Evolutionary conservation across 1,140 invertebrate species (phyloP).

Genomic region (Cepaea nemoralis): DNA sequence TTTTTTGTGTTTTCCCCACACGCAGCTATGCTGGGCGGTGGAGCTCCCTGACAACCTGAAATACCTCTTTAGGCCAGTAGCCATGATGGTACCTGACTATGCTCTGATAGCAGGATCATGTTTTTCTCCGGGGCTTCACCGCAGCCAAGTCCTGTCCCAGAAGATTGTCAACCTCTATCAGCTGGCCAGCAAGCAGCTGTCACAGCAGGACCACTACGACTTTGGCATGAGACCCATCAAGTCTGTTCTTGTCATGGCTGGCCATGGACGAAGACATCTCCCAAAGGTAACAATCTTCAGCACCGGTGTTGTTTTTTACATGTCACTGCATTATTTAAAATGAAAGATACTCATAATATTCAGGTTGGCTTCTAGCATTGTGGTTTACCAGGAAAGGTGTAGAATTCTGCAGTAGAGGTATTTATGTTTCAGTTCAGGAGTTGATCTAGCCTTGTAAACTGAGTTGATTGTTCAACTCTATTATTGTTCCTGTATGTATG

Average conservation of each 20-base stretch:
- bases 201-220: conserved; percentile 93
- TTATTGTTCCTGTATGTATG: no score
- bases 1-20: not conserved
- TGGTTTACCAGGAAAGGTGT: no score
- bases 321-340: no score
- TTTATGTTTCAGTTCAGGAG: no score
- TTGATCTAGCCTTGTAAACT: no score
- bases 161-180: conserved; percentile 93
- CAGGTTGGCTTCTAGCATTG: no score
- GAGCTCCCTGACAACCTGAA: conserved; percentile 72
- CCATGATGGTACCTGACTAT: conserved; percentile 95
- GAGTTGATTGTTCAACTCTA: no score
- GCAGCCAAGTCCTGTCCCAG: conserved; percentile 83
- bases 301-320: no score
- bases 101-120: conserved; percentile 90
- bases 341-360: no score
- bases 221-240: conserved; percentile 88
- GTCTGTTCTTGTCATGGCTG: conserved; percentile 72
- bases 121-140: conserved; percentile 90
- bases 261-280: conserved; percentile 64
- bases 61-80: conserved; percentile 86
- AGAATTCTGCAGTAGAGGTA: no score
- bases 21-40: conserved; percentile 77
- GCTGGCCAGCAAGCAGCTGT: conserved; percentile 89
- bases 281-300: conserved; percentile 54